phyloP scores from a whole-genome alignment of 2,888 invertebrate genomes.

The Apeira syringaria region DNA sequence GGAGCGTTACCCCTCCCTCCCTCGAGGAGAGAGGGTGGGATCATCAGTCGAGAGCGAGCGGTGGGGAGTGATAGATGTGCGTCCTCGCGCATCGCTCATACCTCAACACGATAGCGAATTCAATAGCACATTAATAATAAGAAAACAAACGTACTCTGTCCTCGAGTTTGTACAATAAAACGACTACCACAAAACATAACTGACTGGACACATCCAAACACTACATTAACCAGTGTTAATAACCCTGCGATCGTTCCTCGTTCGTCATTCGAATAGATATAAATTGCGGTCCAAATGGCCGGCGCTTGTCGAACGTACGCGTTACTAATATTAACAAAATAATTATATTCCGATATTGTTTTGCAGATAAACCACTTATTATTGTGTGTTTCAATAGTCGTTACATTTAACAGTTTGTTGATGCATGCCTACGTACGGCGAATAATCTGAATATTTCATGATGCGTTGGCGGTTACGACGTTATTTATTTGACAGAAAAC shows the following conservation, averaged over 20 bases:
- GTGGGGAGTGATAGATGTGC: constrained; percentile 78
- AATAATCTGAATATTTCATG: constrained; percentile 21
- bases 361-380: constrained; percentile 20
- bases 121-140: constrained; percentile 53
- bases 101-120: constrained; percentile 71
- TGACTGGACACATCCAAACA: constrained; percentile 46
- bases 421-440: constrained; percentile 11
- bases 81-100: constrained; percentile 65
- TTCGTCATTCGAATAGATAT: constrained; percentile 38
- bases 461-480: constrained; percentile 16
- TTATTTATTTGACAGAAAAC: constrained; percentile 18
- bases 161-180: constrained; percentile 35
- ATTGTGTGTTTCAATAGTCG: constrained; percentile 12
- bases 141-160: constrained; percentile 35
- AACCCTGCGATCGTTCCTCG: constrained; percentile 30
- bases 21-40: constrained; percentile 49
- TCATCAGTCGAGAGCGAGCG: constrained; percentile 59
- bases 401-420: constrained; percentile 7
- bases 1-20: constrained; percentile 52
- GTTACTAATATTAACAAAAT: constrained; percentile 20
- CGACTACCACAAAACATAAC: constrained; percentile 20
- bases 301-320: constrained; percentile 24
- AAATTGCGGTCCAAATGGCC: constrained; percentile 31
- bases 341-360: constrained; percentile 15
- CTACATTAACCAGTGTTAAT: constrained; percentile 44